phyloP scores from a whole-genome alignment of 2,113 vertebrate genomes.

The Porphyrio hochstetteri region DNA sequence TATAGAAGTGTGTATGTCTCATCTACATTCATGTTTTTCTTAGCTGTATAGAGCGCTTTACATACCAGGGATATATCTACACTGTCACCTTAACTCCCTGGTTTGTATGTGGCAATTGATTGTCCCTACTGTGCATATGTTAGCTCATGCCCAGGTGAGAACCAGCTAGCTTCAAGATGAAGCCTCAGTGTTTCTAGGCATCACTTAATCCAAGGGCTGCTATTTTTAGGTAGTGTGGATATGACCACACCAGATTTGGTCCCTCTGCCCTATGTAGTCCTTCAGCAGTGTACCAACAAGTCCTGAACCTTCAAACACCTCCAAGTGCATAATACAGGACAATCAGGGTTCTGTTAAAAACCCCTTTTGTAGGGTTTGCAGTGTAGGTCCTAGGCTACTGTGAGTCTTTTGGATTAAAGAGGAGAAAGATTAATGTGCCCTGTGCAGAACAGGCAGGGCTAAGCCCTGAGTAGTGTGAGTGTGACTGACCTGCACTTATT shows the following conservation, averaged over 20 bases:
- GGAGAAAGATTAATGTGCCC: background rate
- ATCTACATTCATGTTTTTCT: background rate
- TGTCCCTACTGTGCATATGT: background rate
- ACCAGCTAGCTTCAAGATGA: background rate
- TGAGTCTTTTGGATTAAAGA: background rate
- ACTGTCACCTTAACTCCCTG: background rate
- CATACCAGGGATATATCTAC: background rate
- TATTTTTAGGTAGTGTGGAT: background rate
- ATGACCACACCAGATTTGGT: background rate
- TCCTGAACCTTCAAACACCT: background rate
- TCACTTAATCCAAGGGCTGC: background rate
- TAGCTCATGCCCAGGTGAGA: background rate
- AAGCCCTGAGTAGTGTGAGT: background rate
- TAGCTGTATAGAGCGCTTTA: background rate
- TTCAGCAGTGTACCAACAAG: background rate
- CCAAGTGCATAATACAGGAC: no score
- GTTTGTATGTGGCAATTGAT: background rate
- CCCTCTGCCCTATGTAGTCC: background rate
- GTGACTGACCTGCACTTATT: rapidly evolving
- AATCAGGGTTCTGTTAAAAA: background rate
- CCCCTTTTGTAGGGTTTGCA: background rate
- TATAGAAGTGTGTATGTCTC: background rate
- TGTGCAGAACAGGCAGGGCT: background rate
- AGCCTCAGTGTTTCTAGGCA: background rate
- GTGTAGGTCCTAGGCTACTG: background rate